Evolutionary conservation across 1,140 invertebrate species (phyloP), one percentile per base, ranked within the genome.

Genomic region (Ylistrum balloti): DNA sequence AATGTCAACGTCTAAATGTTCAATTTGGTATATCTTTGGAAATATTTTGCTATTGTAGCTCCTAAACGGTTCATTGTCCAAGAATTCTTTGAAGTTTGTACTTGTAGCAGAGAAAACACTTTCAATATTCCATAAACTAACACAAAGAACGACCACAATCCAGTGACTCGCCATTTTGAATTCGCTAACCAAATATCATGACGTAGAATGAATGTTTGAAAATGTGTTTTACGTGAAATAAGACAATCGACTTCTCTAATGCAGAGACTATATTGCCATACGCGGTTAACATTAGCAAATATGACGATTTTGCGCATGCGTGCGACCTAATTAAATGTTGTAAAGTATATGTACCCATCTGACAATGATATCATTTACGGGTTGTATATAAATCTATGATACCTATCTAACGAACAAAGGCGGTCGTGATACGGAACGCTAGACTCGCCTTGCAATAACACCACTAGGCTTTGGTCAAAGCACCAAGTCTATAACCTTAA

Each of bases 11-110:
- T 74, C 85, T 0, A 92, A 33, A 33, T 88, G 88, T 0, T 87
- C 88, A 15, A 85, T 90, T 35, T 92, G 89, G 32, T 17, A 28
- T 22, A 33, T 15, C 32, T 85, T 86, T 17, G 91, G 91, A 34
- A 92, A 92, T 33, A 92, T 89, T 32, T 88, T 88, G 15, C 87
- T 90, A 35, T 90, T 90, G 74, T 90, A 92, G 32, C 48, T 88
- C 0, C 33, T 87, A 32, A 34, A 92, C 11, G 85, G 86, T 33
- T 87, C 89, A 33, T 28, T 17, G n/a, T 20, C 22, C 86, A 90
- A 7, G 41, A 86, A 90, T 10, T 45, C 41, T 87, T 74, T 90
- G 89, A 87, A 90, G 17, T 87, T 34, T n/a, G 56, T 74, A 74
- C 56, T 74, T 74, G 56, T 74, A 28, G 56, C 56, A 28, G 9